Base-by-base conservation (phyloP, 2,113 vertebrate species). In the Theristicus caerulescens region DNA sequence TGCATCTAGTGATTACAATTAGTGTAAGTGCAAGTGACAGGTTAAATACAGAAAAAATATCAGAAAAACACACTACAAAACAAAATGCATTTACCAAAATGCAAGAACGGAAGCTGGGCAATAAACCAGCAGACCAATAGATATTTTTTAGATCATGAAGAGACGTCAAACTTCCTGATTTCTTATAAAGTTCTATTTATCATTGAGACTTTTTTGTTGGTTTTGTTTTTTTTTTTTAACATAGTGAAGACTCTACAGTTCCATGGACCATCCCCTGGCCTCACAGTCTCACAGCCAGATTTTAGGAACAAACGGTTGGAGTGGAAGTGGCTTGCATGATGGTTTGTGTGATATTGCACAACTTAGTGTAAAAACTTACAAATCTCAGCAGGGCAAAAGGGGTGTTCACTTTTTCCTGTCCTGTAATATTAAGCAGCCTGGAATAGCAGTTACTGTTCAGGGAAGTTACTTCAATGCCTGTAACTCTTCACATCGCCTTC, bases 141-240 rank as follows among this genome's bases (percentile, higher is more conserved):
- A 46, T 2, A 25, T 17, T 65, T 66, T 78, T 70, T 19, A 78
- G 36, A 62, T 49, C 32, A 47, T 16, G 6, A 79, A 88, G 18
- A 58, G 9, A 3, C 0, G 9, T 44, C 24, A 21, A 44, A 9
- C 2, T 64, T 71, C 34, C 11, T 66, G 4, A 38, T 54, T n/a
- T 58, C 17, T 71, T 66, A 27, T 16, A 47, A 82, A 42, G 6
- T 26, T 88, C 10, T 64, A 16, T 65, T 78, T 81, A 32, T 67
- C 34, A 83, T 38, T 1, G 5, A 44, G 32, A 1, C 0, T 25
- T 32, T 62, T 58, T 52, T 29, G 4, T 34, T 10, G 2, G 19
- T 34, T 72, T 54, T 6, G 10, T 9, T 29, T 42, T 25, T 4
- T 11, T 46, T 38, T 10, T 38, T 27, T 38, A 32, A 38, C 11